Base-by-base conservation (phyloP, 2,888 invertebrate genomes). In the Pristionchus fissidentatus region DNA sequence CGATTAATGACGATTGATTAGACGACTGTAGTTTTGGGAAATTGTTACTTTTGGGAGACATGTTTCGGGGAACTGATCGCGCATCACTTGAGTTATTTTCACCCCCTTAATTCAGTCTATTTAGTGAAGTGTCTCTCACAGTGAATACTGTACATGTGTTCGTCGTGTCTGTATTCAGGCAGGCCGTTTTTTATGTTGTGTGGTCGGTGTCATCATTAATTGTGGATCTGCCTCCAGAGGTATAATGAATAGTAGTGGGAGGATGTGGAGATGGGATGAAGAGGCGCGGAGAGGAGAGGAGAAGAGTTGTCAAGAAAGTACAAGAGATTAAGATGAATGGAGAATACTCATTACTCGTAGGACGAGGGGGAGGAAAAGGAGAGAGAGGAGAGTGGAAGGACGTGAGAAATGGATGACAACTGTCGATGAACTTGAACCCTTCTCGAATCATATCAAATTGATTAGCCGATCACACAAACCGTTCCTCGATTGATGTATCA, bases 301-400 rank as follows among this genome's bases (percentile, higher is more conserved):
- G 35, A n/a, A 7, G 49, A 49, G 35, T 46, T 75, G 46, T 49
- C 49, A 49, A 75, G 75, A 75, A 49, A 75, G 75, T 75, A 75
- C 75, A 75, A 75, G 75, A 13, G 75, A 49, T 49, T 75, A 49
- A 49, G 75, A 75, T 46, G 46, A 75, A 49, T 46, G 46, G 75
- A 75, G 32, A 62, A 41, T 46, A 41, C 75, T 75, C 75, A 75
- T 75, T 75, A 75, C 75, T 49, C 49, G 75, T 49, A 49, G 75
- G 26, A 49, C 32, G 49, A 49, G 26, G n/a, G n/a, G 43, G 55
- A 22, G 70, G 10, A 70, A 26, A 70, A 26, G 41, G 15, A 70
- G n/a, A n/a, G 13, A 26, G 8, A 8, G 66, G n/a, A 66, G 66
- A n/a, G 8, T 32, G 70, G n/a, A n/a, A 43, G 26, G 41, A 22